phyloP scores from a whole-genome alignment of 2,888 invertebrate species.

The Heliconius charithonia region DNA sequence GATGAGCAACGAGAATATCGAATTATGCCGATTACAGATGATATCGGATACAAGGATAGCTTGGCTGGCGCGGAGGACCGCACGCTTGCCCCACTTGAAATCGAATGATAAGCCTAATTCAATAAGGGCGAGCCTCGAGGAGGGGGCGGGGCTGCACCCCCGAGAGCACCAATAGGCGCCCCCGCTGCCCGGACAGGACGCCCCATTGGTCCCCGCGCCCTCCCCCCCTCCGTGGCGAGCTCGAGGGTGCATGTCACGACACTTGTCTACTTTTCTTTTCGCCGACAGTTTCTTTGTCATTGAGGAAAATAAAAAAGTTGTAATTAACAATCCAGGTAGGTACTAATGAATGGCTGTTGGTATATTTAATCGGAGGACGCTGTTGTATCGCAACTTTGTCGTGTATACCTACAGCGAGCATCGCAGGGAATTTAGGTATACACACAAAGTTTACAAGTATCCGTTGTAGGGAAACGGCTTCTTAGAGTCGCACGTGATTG shows the following conservation, averaged over 20 bases:
- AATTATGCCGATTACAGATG: slow-evolving; percentile 82
- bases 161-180: slow-evolving; percentile 68
- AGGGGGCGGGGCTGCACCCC: slow-evolving; percentile 79
- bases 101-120: slow-evolving; percentile 91
- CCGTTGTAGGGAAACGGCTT: slow-evolving; percentile 33
- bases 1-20: slow-evolving; percentile 77
- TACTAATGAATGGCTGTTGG: slow-evolving; percentile 73
- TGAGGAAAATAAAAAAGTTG: slow-evolving; percentile 84
- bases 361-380: slow-evolving; percentile 59
- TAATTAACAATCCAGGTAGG: slow-evolving; percentile 83
- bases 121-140: slow-evolving; percentile 86
- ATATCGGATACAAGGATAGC: slow-evolving; percentile 77
- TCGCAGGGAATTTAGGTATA: slow-evolving; percentile 8
- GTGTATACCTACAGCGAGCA: slow-evolving; percentile 11
- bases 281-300: slow-evolving; percentile 84
- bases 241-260: slow-evolving; percentile 81
- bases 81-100: slow-evolving; percentile 82
- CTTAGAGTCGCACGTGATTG: slow-evolving; percentile 36
- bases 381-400: slow-evolving; percentile 44
- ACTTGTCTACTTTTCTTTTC: slow-evolving; percentile 85
- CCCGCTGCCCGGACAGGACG: slow-evolving; percentile 60
- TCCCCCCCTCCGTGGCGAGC: slow-evolving; percentile 53
- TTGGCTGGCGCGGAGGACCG: slow-evolving; percentile 76
- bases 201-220: slow-evolving; percentile 61
- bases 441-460: slow-evolving; percentile 32